Evolutionary conservation across 2,888 invertebrate genomes (phyloP), one percentile per base, ranked within the genome.

Genomic region (Hyalella azteca): DNA sequence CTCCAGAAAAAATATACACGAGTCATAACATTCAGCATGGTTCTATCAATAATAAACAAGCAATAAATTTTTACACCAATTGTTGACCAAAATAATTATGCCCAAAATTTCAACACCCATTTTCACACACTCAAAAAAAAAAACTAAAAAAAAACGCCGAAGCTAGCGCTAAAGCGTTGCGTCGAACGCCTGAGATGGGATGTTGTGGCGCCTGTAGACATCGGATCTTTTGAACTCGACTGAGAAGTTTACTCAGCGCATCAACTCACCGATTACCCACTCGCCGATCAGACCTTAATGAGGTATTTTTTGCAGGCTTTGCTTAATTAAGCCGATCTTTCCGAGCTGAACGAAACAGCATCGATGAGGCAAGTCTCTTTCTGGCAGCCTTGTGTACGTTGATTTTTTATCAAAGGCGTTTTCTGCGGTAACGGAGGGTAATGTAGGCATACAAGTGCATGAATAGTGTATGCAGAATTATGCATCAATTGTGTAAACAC

Each of bases 261-360:
- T 66, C 66, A 66, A 36, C 66, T 66, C 66, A 19, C 36, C 36
- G 66, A 66, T 66, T 66, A 66, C 66, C 36, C 36, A 66, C 66
- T 66, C 66, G 66, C 36, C 36, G 66, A 66, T 66, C 66, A 66
- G 66, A 66, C 66, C 29, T 66, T 66, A 66, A 66, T 66, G 66
- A 66, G 66, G 29, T 36, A 39, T 66, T 66, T 66, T 66, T 66
- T 66, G 29, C 66, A 66, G 36, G 36, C 29, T 36, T 66, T 66
- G 66, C 26, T 66, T 66, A 66, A 66, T 66, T 66, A 66, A 66
- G 66, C 66, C 29, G 66, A 66, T 66, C 66, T 66, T 66, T 66
- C 66, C 29, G 36, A 36, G 36, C 66, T 36, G 66, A 66, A 66
- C 54, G 22, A 22, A 54, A 54, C 54, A 54, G 36, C 66, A 66